phyloP scores from a whole-genome alignment of 2,888 invertebrate genomes.

The Papilio elwesi region DNA sequence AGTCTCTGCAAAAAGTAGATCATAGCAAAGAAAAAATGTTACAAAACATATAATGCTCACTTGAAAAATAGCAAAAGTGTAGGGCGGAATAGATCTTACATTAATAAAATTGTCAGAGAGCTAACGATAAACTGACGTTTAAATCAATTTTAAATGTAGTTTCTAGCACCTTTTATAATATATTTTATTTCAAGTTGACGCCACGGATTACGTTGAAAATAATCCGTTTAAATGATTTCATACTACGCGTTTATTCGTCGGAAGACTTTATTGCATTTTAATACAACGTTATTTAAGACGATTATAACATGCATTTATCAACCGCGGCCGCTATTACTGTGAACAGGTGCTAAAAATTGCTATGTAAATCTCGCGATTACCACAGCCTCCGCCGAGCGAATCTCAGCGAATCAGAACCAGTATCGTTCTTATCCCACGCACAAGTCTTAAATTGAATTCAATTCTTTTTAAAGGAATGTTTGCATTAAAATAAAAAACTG shows the following conservation, averaged over 20 bases:
- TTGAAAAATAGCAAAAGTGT: not conserved
- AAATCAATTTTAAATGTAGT: not conserved
- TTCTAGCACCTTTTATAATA: not conserved
- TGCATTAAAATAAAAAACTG: no score
- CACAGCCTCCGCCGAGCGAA: constrained; percentile 33
- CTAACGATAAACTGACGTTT: not conserved
- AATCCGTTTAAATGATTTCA: constrained; percentile 20
- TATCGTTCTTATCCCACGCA: constrained; percentile 10
- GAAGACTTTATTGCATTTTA: constrained; percentile 37
- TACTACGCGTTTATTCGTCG: constrained; percentile 10
- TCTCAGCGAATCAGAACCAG: constrained; percentile 35
- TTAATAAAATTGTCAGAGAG: not conserved
- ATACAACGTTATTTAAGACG: constrained; percentile 36
- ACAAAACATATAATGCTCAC: not conserved
- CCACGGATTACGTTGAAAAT: constrained; percentile 15
- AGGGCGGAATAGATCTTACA: no score
- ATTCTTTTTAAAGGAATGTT: no score
- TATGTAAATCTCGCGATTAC: constrained; percentile 44
- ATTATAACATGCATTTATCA: constrained; percentile 37
- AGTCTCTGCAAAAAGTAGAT: not conserved
- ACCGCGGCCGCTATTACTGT: constrained; percentile 42
- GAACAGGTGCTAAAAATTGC: constrained; percentile 47
- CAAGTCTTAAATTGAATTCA: constrained; percentile 24
- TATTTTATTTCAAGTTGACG: not conserved
- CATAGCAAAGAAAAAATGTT: not conserved